These are phyloP conservation scores for Epicauta chinensis DNA, from an alignment of 1,140 invertebrate species.

Conservation along the genomic window DNA sequence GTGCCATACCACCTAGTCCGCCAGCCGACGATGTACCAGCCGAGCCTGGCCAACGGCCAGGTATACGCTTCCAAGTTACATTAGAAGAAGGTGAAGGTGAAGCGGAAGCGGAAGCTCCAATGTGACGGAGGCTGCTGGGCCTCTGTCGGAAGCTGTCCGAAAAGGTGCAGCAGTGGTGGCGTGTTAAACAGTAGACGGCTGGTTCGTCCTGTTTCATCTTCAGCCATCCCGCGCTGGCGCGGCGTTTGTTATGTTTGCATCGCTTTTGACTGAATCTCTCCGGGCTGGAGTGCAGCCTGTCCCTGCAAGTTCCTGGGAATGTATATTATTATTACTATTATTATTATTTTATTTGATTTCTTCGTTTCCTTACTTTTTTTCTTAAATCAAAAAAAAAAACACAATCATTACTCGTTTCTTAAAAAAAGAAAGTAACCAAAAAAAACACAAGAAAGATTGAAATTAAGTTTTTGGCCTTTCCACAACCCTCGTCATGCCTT, in stretches of 20 bases:
- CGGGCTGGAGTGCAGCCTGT: slow-evolving; percentile 24
- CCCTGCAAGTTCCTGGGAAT: slow-evolving; percentile 28
- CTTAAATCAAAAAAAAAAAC: slow-evolving; percentile 1
- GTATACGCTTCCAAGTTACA: slow-evolving; percentile 60
- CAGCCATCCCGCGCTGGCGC: slow-evolving; percentile 37
- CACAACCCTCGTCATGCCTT: slow-evolving; percentile 35
- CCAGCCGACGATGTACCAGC: slow-evolving; percentile 47
- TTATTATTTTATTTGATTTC: slow-evolving; percentile 13
- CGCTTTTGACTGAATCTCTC: slow-evolving; percentile 39
- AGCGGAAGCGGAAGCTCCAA: slow-evolving; percentile 63
- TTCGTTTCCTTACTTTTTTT: slow-evolving; percentile 1
- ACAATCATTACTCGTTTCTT: slow-evolving; percentile 1
- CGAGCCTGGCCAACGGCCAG: slow-evolving; percentile 26
- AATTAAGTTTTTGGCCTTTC: slow-evolving; percentile 26
- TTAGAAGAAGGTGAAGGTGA: slow-evolving; percentile 73
- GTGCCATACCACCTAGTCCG: slow-evolving; percentile 74
- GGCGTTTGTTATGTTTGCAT: slow-evolving; percentile 35
- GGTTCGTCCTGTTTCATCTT: slow-evolving; percentile 22
- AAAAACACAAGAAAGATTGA: slow-evolving; percentile 10
- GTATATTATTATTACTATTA: slow-evolving; percentile 23
- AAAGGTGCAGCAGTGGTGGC: slow-evolving; percentile 76
- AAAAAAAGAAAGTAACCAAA: slow-evolving; percentile 5
- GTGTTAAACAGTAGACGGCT: slow-evolving; percentile 54
- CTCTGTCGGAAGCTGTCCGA: slow-evolving; percentile 79
- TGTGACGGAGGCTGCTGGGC: slow-evolving; percentile 82